Evolutionary conservation across 2,888 invertebrate genomes (phyloP).

Genomic region (Tyria jacobaeae): DNA sequence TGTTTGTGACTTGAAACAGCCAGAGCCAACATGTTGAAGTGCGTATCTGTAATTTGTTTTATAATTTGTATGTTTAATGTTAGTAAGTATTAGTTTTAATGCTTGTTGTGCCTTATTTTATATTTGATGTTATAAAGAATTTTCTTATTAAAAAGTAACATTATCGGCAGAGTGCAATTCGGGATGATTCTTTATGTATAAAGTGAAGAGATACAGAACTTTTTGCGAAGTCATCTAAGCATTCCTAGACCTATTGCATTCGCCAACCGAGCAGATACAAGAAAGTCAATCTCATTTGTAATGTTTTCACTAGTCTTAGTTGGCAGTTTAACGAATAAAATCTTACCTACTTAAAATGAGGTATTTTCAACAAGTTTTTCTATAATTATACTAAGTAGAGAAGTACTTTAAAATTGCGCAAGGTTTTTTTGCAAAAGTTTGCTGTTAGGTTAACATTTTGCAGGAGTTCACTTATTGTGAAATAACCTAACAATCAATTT

Average conservation of each 20-base stretch:
- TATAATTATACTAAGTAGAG: neutral
- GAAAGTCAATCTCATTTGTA: neutral
- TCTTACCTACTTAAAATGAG: neutral
- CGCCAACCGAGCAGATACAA: neutral
- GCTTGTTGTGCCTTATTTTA: conserved; percentile 14
- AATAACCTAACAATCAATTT: neutral
- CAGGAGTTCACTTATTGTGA: neutral
- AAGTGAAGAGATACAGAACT: neutral
- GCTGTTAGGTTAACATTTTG: neutral
- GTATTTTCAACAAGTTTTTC: neutral
- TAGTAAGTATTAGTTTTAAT: too few relatives aligned
- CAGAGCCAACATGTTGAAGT: conserved; percentile 5
- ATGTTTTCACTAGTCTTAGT: neutral
- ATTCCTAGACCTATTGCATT: neutral
- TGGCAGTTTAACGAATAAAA: neutral
- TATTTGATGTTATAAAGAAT: neutral
- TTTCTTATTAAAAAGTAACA: neutral
- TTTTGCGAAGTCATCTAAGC: neutral
- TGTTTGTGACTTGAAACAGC: neutral
- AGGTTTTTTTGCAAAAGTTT: neutral
- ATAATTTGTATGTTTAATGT: neutral
- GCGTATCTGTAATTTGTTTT: neutral
- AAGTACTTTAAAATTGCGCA: neutral
- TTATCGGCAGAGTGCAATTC: too few relatives aligned
- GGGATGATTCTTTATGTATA: too few relatives aligned